Base-by-base conservation (phyloP, 35 echinoderm and acorn worm genomes). In the Hemicentrotus pulcherrimus region DNA sequence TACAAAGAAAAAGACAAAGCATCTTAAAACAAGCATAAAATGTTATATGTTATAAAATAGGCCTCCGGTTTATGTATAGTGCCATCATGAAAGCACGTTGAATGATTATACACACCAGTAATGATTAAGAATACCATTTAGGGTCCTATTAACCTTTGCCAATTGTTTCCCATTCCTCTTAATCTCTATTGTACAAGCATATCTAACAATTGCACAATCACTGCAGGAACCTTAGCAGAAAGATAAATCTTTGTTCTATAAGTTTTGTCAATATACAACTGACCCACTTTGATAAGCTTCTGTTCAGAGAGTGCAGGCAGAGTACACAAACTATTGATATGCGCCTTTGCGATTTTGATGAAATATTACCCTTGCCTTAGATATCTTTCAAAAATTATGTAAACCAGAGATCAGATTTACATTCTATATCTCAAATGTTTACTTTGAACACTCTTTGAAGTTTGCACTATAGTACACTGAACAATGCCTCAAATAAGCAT, bases 151-250 rank as follows among this genome's bases (percentile, higher is more conserved):
- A 78, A 78, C 65, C 65, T 78, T 18, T 78, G 19, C 24, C 65
- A 78, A 78, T 78, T 78, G 65, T 78, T 78, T 78, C 65, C 65
- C 65, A 78, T 78, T 78, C 65, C 22, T 78, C 65, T 28, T 78
- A 22, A 78, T 78, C 65, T 4, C 65, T n/a, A 78, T 78, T n/a
- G 28, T 78, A 78, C 65, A 78, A 78, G 65, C 19, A 78, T 78
- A 78, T 78, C 65, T 78, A n/a, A 78, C 65, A 78, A n/a, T n/a
- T 78, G 65, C 65, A 78, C 65, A 78, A 78, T 78, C 65, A 78
- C 65, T 78, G 65, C 65, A 78, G 65, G 65, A 78, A 78, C 65
- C 65, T 78, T n/a, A 78, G 65, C 65, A 78, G 65, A 78, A 78
- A n/a, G 65, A 78, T 78, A 78, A 78, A 78, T 78, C 65, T n/a